Evolutionary conservation across 2,797 vertebrate genomes (phyloP), one percentile per base, ranked within the genome.

Genomic region (Scyliorhinus canicula): DNA sequence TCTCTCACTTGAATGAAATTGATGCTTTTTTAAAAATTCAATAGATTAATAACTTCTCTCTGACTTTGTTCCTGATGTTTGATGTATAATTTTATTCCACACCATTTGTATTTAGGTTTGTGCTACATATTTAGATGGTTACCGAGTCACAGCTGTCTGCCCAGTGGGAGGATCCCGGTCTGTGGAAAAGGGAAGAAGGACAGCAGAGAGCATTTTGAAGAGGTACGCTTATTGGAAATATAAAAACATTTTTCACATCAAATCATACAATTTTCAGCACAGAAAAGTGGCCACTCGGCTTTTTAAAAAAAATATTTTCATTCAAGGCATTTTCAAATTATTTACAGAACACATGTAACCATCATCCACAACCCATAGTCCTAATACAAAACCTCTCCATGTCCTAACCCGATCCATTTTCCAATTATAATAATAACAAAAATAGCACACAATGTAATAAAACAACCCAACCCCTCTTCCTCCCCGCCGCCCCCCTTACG

Each of bases 91-190:
- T 60, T 19, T 57, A 95, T 57, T 21, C 2, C 57, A 95, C 91
- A 95, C 24, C 95, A 0, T 0, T 95, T 90, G 26, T 95, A 16
- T 50, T 3, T 50, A 99, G 98, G 98, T 99, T 95, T 98, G 98
- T 96, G 97, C 97, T 57, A 98, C 98, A 93, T 99, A 98, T 95
- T 96, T 97, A 96, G 98, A 98, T 86, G 98, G 98, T 0, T 98
- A 98, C 96, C 97, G 98, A 96, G 98, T 98, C 21, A 98, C 97
- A 7, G 98, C 98, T 0, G 98, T 98, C 71, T 98, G 98, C 96
- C 97, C 98, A 0, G 97, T 98, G 6, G 97, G 96, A 86, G 98
- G 98, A 0, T 98, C 98, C 3, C 97, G 97, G 95, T 97, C 98
- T 0, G 95, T 95, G 0, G 96, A 98, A 8, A 98, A 98, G 96